Base-by-base conservation (phyloP, 2,113 vertebrate species). In the Myotis davidii region DNA sequence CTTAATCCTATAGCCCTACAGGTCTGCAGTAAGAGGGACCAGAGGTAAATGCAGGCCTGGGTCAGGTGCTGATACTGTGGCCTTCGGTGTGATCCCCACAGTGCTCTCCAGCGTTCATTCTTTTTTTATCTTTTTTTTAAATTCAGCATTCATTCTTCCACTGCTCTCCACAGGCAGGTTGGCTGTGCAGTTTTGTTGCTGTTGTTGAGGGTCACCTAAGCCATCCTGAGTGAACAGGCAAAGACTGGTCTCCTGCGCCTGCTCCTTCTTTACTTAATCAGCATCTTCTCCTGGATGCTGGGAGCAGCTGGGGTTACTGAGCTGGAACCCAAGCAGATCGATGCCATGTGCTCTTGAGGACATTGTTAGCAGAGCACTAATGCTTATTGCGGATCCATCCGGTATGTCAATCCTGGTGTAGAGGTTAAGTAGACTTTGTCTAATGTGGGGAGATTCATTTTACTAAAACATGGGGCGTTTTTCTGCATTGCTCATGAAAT, bases 291-390 rank as follows among this genome's bases (percentile, higher is more conserved):
- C 54, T 67, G 21, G 18, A 20, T 18, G 21, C 67, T 34, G 78
- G 88, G 86, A 97, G 89, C 96, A 97, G 95, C 95, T 97, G 97
- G 90, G n/a, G 61, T 94, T 64, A 88, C 92, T 97, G 94, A 96
- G 88, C 83, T 88, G 92, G 94, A 97, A 96, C 82, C 85, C 85
- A 42, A 74, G 94, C 42, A 88, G 94, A 95, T 96, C 96, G 61
- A 95, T 95, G 76, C 67, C 21, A 6, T 9, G 50, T 72, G 50
- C 7, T 0, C 8, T 39, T 14, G 67, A 90, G 52, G 39, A 83
- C 3, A 0, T 65, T 0, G 1, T 94, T 92, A 91, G 85, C 83
- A 13, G 48, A 10, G 83, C 1, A 7, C 82, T 81, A 18, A 89
- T 34, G 92, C 52, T 83, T 48, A n/a, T 6, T 2, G 3, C 5